Evolutionary conservation across 2,113 vertebrate genomes (phyloP).

Genomic region (Salvator merianae): DNA sequence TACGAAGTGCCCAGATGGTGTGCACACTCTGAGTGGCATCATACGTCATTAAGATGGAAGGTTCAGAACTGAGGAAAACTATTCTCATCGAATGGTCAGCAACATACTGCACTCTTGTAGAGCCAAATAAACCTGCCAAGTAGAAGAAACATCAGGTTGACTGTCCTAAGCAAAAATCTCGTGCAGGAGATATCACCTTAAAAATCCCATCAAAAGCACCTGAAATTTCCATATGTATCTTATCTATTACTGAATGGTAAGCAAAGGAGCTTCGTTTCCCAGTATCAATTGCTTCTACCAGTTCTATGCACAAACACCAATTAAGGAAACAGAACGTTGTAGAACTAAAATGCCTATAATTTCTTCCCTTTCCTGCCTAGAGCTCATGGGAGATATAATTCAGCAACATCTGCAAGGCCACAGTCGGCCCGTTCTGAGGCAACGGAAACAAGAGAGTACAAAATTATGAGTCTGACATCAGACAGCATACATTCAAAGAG

Average conservation of each 20-base stretch:
- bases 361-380: too few species aligned
- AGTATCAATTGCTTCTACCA: not conserved
- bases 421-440: too few species aligned
- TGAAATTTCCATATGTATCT: not conserved
- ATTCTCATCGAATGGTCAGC: slow-evolving; percentile 87
- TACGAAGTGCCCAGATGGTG: slow-evolving; percentile 89
- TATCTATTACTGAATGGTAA: not conserved
- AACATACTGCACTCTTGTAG: slow-evolving; percentile 86
- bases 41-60: slow-evolving; percentile 92
- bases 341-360: too few species aligned
- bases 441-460: not conserved
- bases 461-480: not conserved
- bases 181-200: not conserved
- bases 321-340: too few species aligned
- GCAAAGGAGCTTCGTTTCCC: not conserved
- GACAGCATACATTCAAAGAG: not conserved
- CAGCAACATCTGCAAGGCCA: too few species aligned
- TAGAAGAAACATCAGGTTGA: slow-evolving; percentile 11
- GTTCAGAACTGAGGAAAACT: slow-evolving; percentile 85
- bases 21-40: slow-evolving; percentile 88
- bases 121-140: slow-evolving; percentile 81
- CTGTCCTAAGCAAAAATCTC: not conserved
- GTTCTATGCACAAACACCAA: not conserved
- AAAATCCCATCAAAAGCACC: not conserved
- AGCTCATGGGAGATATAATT: too few species aligned